A percentile compares a stretch with the other conserved stretches of the same genome.
Evolutionary conservation across 2,888 invertebrate genomes (phyloP).

Genomic region (Macrostomum cliftonense): DNA sequence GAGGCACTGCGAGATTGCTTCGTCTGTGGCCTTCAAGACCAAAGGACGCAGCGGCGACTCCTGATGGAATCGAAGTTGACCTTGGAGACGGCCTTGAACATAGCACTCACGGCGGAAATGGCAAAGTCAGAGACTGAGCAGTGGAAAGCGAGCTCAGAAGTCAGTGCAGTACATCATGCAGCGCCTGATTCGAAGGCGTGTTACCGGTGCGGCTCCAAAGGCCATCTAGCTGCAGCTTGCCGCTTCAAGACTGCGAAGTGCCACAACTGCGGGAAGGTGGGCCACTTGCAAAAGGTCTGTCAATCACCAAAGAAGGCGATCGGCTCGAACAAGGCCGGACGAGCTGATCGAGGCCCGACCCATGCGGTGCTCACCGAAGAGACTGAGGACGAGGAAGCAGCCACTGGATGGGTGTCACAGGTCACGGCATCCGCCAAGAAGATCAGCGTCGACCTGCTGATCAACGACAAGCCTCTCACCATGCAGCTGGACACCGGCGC

Average conservation of each 20-base stretch:
- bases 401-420: neutral
- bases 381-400: too few relatives aligned
- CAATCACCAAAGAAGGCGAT: neutral
- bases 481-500: neutral
- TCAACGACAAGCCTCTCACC: too few relatives aligned
- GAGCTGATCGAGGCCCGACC: too few relatives aligned
- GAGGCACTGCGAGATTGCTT: conserved; percentile 1
- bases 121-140: too few relatives aligned
- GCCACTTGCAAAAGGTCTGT: neutral
- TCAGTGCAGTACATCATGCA: neutral
- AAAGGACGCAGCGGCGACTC: neutral
- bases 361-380: too few relatives aligned
- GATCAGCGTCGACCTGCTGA: too few relatives aligned
- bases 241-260: neutral
- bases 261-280: neutral
- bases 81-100: neutral
- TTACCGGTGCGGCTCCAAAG: neutral
- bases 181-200: neutral
- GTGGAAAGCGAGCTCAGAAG: too few relatives aligned
- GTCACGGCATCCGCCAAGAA: too few relatives aligned
- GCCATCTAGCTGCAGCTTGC: neutral
- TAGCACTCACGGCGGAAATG: too few relatives aligned
- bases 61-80: neutral
- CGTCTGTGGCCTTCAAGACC: neutral
- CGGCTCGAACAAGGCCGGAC: neutral